Percentiles rank a stretch among this genome's conserved stretches.
Conservation (phyloP, 2,888 invertebrate genomes). For the Tethea ocularis region DNA sequence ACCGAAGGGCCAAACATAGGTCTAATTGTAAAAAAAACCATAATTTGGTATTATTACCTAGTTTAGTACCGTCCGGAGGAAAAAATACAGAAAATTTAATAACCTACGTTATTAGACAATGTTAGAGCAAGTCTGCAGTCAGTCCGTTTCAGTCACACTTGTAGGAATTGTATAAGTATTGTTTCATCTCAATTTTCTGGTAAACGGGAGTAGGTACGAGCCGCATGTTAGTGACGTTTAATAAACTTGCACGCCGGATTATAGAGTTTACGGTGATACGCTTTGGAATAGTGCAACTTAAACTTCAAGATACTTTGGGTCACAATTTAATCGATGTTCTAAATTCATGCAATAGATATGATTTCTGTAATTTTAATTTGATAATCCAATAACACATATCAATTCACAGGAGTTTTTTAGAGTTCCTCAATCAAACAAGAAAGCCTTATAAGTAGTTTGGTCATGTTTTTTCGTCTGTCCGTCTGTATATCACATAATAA, state of each 20-base stretch:
- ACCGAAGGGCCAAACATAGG: too few relatives aligned
- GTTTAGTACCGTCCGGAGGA: conserved; percentile 12
- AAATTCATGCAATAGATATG: too few relatives aligned
- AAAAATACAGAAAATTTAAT: conserved; percentile 34
- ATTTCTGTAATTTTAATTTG: too few relatives aligned
- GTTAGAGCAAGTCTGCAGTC: conserved; percentile 33
- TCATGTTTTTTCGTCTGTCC: too few relatives aligned
- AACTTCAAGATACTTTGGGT: conserved; percentile 25
- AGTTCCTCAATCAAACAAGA: too few relatives aligned
- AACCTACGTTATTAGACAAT: conserved; percentile 29
- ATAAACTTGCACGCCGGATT: conserved; percentile 62
- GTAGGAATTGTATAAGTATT: conserved; percentile 43
- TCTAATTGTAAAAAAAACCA: too few relatives aligned
- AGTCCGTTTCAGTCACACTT: conserved; percentile 47
- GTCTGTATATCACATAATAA: too few relatives aligned
- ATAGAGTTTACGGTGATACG: conserved; percentile 59
- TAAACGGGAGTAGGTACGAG: conserved; percentile 36
- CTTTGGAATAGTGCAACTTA: conserved; percentile 36
- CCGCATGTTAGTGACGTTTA: conserved; percentile 69
- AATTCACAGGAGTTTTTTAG: too few relatives aligned
- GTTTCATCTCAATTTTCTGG: conserved; percentile 53
- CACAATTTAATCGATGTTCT: too few relatives aligned
- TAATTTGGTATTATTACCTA: too few relatives aligned
- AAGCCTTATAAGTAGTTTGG: too few relatives aligned
- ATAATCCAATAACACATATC: too few relatives aligned